These are phyloP conservation scores for Tetragonula carbonaria DNA, from an alignment of 2,888 invertebrate genomes.

Conservation along the genomic window DNA sequence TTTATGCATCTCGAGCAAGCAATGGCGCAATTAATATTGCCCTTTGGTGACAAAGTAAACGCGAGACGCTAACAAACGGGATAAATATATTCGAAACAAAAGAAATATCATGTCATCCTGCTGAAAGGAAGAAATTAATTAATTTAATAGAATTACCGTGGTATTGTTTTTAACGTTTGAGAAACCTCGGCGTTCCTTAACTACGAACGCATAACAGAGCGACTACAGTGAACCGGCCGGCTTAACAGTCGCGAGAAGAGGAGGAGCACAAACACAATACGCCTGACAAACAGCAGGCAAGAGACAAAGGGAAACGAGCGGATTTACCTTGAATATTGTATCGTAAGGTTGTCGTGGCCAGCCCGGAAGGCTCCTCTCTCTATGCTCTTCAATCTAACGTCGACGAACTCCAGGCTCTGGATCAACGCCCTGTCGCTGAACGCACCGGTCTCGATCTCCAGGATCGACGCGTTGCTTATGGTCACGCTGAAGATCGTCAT, in stretches of 20 bases:
- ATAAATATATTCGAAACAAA: not conserved
- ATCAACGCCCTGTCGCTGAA: constrained; percentile 88
- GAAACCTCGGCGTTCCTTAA: not conserved
- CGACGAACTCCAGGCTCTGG: constrained; percentile 86
- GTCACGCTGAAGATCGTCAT: constrained; percentile 87
- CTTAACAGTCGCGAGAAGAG: not conserved
- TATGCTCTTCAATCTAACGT: constrained; percentile 86
- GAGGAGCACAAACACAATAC: constrained; percentile 12
- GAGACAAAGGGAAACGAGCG: not conserved
- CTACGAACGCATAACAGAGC: not conserved
- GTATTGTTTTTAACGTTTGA: not conserved
- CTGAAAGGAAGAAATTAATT: not conserved
- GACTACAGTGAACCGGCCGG: not conserved
- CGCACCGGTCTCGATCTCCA: constrained; percentile 87
- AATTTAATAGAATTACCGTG: not conserved
- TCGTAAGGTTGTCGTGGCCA: constrained; percentile 87
- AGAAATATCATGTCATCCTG: not conserved
- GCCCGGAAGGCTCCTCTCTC: constrained; percentile 87
- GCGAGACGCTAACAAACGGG: not conserved
- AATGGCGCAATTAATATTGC: not conserved
- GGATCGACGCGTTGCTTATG: constrained; percentile 87
- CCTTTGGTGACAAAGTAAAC: not conserved
- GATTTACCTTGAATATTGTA: constrained; percentile 87
- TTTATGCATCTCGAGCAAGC: not conserved
- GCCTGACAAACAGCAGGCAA: not conserved